Base-by-base conservation (phyloP, 2,888 invertebrate genomes). In the Holacanthella duospinosa region DNA sequence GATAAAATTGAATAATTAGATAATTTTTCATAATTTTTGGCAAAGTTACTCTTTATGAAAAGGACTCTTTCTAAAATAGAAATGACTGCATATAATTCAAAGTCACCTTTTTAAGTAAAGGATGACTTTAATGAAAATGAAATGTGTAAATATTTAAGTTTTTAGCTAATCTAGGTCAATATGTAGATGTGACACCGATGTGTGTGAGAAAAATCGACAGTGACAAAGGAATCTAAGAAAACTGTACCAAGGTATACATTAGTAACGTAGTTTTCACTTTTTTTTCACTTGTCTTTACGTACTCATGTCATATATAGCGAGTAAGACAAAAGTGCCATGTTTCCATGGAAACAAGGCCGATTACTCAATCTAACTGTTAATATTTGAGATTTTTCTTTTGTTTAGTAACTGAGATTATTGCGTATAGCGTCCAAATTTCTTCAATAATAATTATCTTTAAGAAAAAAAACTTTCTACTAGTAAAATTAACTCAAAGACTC, bases 181-280 rank as follows among this genome's bases (percentile, higher is more conserved):
- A 48, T 48, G 48, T 48, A 48, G n/a, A 48, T 48, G 48, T n/a
- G 36, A 36, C n/a, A n/a, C n/a, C n/a, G n/a, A n/a, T n/a, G n/a
- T n/a, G n/a, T n/a, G n/a, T n/a, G n/a, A n/a, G n/a, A n/a, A n/a
- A n/a, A 36, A 16, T 16, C 16, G 36, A 36, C 36, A 36, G 9
- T 36, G 9, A 12, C 36, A 36, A 12, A 16, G 6, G 36, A 36
- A 16, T 36, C 36, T 16, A 16, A 12, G 16, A 36, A 6, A 36
- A 16, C 9, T 36, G 9, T 12, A 36, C 16, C 16, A 36, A 36
- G 6, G 36, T 36, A 36, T 12, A 6, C 36, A 16, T 6, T 36
- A 16, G 16, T 12, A 16, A 16, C 16, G 36, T 36, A 6, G 16
- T 12, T 16, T 36, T 36, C 36, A 36, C 36, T 36, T 16, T 36